phyloP scores from a whole-genome alignment of 2,888 invertebrate genomes.

The Malachius bipustulatus region DNA sequence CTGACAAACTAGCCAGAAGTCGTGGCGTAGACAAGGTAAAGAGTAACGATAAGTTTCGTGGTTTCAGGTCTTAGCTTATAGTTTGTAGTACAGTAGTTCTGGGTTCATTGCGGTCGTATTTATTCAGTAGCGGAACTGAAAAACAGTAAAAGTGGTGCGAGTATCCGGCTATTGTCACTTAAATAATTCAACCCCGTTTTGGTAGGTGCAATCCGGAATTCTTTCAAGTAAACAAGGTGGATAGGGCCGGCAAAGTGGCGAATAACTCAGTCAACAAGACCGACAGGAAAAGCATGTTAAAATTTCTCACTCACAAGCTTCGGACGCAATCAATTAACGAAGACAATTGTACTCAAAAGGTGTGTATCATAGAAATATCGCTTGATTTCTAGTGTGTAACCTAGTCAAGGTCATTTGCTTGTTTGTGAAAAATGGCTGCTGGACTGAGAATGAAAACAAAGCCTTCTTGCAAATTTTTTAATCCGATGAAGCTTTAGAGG shows the following conservation, averaged over 20 bases:
- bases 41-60: too few relatives aligned
- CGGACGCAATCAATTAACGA: slow-evolving; percentile 78
- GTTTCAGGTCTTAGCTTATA: too few relatives aligned
- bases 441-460: too few relatives aligned
- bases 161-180: too few relatives aligned
- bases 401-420: slow-evolving; percentile 40
- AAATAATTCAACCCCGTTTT: too few relatives aligned
- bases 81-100: slow-evolving; percentile 30
- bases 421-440: slow-evolving; percentile 53
- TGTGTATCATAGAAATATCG: slow-evolving; percentile 38
- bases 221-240: slow-evolving; percentile 24
- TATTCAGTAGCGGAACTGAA: too few relatives aligned
- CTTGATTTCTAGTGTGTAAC: slow-evolving; percentile 26
- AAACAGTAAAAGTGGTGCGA: too few relatives aligned
- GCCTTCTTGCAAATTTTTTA: too few relatives aligned
- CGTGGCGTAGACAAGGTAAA: too few relatives aligned
- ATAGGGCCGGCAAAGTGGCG: slow-evolving; percentile 33
- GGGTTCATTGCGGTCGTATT: slow-evolving; percentile 37
- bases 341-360: slow-evolving; percentile 64
- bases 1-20: slow-evolving; percentile 40
- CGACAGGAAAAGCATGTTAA: slow-evolving; percentile 62
- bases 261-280: slow-evolving; percentile 34
- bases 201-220: too few relatives aligned
- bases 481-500: too few relatives aligned
- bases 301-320: slow-evolving; percentile 75